Evolutionary conservation across 2,113 vertebrate genomes (phyloP).

Genomic region (Clarias gariepinus): DNA sequence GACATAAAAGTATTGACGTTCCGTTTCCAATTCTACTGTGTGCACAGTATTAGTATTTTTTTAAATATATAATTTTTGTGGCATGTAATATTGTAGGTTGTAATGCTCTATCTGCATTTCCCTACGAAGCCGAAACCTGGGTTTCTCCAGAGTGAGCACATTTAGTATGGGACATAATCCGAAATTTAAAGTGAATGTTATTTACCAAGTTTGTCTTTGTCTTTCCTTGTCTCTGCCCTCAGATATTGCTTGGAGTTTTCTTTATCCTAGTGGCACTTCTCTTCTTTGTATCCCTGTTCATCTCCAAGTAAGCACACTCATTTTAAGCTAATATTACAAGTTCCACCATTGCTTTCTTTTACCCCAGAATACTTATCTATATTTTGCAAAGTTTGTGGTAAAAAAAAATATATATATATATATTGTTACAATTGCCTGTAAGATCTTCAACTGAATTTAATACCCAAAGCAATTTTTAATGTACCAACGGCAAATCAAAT

Average conservation of each 20-base stretch:
- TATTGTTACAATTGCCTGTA: too few relatives aligned
- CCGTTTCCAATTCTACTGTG: neutral
- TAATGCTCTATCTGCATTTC: neutral
- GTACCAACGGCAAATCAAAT: neutral
- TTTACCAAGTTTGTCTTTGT: neutral
- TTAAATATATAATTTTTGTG: too few relatives aligned
- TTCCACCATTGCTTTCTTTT: neutral
- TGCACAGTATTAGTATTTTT: too few relatives aligned
- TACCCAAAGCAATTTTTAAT: neutral
- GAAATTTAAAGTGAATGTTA: neutral
- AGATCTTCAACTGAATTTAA: neutral
- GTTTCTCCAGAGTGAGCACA: neutral
- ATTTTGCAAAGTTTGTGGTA: neutral
- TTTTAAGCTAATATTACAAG: neutral
- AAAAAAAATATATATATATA: too few relatives aligned
- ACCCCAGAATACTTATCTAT: neutral
- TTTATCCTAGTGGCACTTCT: conserved; percentile 93
- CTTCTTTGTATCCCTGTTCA: conserved; percentile 88
- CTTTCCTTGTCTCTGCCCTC: conserved; percentile 43
- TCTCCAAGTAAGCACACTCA: conserved; percentile 92
- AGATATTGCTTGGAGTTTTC: conserved; percentile 91
- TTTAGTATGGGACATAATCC: neutral
- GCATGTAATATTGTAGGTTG: neutral
- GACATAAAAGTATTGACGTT: too few relatives aligned
- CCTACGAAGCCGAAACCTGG: neutral